Evolutionary conservation across 2,113 vertebrate genomes (phyloP).

Genomic region (Indicator indicator): DNA sequence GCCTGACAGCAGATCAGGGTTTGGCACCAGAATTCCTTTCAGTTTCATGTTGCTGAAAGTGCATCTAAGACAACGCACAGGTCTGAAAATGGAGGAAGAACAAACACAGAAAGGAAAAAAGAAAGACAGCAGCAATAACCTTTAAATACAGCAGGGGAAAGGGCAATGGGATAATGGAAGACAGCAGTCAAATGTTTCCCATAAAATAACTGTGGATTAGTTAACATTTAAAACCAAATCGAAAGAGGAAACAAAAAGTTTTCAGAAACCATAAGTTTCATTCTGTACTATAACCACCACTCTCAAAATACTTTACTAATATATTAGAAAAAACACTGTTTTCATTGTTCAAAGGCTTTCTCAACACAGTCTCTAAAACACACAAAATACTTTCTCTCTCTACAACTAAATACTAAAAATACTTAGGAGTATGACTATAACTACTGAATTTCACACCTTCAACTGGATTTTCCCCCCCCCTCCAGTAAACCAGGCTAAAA

Average conservation of each 20-base stretch:
- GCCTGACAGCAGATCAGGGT: neutral
- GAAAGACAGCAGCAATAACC: neutral
- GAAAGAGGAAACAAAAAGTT: neutral
- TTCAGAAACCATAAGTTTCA: neutral
- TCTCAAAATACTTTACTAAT: neutral
- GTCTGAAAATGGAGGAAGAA: neutral
- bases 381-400: neutral
- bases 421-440: neutral
- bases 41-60: neutral
- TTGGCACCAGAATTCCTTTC: neutral
- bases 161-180: neutral
- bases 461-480: neutral
- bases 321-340: neutral
- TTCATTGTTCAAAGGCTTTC: neutral
- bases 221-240: neutral
- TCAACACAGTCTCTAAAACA: neutral
- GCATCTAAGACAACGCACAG: neutral
- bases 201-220: neutral
- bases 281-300: neutral
- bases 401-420: neutral
- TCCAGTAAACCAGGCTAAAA: neutral
- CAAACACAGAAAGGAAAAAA: neutral
- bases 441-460: neutral
- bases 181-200: neutral
- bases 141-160: neutral